Evolutionary conservation across 2,888 invertebrate species (phyloP).

Genomic region (Aleiodes testaceus): DNA sequence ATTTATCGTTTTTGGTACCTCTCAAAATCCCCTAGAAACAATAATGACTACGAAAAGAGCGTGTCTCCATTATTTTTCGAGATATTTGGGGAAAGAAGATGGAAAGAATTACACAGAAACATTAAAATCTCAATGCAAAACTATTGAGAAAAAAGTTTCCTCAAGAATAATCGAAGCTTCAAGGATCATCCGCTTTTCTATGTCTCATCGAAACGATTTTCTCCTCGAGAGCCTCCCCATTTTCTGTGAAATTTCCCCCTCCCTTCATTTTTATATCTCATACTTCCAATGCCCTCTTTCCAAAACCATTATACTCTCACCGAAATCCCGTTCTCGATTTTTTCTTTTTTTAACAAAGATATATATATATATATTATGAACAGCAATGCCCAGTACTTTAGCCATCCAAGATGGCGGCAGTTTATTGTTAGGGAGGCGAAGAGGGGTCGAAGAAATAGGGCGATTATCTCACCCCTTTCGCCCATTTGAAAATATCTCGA

Average conservation of each 20-base stretch:
- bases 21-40: too few species aligned
- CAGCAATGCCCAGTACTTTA: conserved; percentile 45
- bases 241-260: conserved; percentile 46
- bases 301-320: conserved; percentile 38
- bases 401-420: conserved; percentile 45
- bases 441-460: conserved; percentile 48
- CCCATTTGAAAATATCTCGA: conserved; percentile 21
- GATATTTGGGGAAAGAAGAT: too few species aligned
- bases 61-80: too few species aligned
- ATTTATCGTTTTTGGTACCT: too few species aligned
- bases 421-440: conserved; percentile 31
- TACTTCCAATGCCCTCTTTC: conserved; percentile 20
- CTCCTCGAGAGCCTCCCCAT: conserved; percentile 54
- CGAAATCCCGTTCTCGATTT: conserved; percentile 23
- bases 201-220: conserved; percentile 55
- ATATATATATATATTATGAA: conserved; percentile 5
- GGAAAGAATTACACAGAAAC: not conserved
- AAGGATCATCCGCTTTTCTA: conserved; percentile 27
- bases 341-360: not conserved
- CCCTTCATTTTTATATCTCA: conserved; percentile 49
- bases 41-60: too few species aligned
- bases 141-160: not conserved
- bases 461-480: conserved; percentile 58
- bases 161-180: conserved; percentile 27
- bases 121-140: not conserved